Percentiles rank a stretch among this genome's conserved stretches.
Conservation (phyloP, 2,113 vertebrate species). For the Chloropsis hardwickii region DNA sequence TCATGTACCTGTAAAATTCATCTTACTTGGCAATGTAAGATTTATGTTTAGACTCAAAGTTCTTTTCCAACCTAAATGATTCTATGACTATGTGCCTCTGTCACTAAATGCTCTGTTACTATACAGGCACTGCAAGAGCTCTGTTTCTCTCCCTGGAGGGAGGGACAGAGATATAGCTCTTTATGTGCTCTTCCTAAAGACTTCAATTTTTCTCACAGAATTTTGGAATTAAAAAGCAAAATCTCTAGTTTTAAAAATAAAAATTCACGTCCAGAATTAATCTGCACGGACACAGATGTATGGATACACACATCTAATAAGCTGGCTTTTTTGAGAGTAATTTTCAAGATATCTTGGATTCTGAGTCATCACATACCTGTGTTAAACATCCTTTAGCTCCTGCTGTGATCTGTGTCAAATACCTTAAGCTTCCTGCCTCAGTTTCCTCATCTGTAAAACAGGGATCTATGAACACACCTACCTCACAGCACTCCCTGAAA, state of each 20-base stretch:
- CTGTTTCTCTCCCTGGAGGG: background rate
- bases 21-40: background rate
- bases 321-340: background rate
- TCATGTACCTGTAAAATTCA: background rate
- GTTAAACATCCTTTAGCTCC: background rate
- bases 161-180: background rate
- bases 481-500: slow-evolving; percentile 31
- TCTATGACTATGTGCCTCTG: background rate
- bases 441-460: background rate
- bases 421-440: background rate
- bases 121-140: background rate
- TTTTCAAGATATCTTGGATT: background rate
- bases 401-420: background rate
- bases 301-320: background rate
- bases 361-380: background rate
- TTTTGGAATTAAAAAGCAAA: background rate
- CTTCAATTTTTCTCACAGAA: background rate
- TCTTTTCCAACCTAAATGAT: background rate
- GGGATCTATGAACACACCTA: slow-evolving; percentile 32
- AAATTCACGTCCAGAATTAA: background rate
- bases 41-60: background rate
- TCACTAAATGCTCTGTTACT: background rate
- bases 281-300: background rate
- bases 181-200: background rate
- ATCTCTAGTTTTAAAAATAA: background rate